Evolutionary conservation across 2,797 vertebrate genomes (phyloP).

Genomic region (Ataeniobius toweri): DNA sequence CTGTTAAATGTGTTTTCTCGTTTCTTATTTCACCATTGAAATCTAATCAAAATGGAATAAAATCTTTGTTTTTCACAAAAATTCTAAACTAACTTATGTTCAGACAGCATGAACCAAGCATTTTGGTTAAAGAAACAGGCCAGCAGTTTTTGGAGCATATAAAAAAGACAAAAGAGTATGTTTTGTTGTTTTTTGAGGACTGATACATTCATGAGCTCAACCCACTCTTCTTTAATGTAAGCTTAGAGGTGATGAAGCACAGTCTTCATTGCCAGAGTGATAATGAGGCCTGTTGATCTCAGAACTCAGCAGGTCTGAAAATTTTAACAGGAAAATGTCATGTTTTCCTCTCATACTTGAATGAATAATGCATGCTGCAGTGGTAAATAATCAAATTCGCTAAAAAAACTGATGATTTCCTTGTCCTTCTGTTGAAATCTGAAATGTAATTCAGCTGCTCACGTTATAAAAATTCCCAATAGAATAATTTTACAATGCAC

Average conservation of each 20-base stretch:
- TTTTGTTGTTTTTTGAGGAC: neutral
- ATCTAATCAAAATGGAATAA: neutral
- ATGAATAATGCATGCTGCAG: neutral
- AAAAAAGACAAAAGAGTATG: neutral
- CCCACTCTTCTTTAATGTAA: constrained; percentile 8
- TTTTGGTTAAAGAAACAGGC: neutral
- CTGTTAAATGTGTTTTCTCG: too few relatives aligned
- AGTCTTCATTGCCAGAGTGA: constrained; percentile 4
- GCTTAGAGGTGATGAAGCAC: neutral
- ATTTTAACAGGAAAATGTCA: neutral
- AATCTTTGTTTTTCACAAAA: neutral
- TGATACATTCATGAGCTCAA: neutral
- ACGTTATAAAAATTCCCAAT: neutral
- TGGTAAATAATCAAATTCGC: neutral
- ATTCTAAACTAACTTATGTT: neutral
- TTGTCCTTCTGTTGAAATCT: neutral
- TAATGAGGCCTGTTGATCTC: neutral
- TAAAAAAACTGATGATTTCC: neutral
- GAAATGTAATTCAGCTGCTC: neutral
- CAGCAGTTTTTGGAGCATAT: neutral
- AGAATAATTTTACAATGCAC: neutral
- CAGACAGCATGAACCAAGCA: neutral
- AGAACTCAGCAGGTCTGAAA: neutral
- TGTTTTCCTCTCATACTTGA: neutral
- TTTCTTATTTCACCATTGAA: neutral